Conservation (phyloP, 2,888 invertebrate genomes). For the Lycocerus yunnanus region DNA sequence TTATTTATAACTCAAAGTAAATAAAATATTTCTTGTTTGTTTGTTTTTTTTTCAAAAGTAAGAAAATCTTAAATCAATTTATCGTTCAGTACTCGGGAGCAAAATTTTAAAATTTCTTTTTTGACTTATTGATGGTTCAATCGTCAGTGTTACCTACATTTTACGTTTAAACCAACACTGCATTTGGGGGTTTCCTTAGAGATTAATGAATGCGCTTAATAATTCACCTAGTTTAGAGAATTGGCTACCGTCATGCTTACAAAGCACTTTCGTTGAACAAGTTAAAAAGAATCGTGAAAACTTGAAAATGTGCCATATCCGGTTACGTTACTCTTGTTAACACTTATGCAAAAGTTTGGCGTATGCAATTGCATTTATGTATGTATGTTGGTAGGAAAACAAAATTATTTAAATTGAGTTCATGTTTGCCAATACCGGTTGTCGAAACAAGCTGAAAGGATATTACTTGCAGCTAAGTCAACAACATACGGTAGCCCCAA, state of each 20-base stretch:
- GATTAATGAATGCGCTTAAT: not conserved
- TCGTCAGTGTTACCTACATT: not conserved
- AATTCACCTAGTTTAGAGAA: not conserved
- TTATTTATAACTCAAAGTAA: not conserved
- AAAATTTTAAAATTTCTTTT: not conserved
- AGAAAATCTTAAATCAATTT: not conserved
- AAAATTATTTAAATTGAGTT: not conserved
- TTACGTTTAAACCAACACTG: not conserved
- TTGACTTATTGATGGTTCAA: not conserved
- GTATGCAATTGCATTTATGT: not conserved
- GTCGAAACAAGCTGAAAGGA: not conserved
- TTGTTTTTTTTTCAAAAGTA: not conserved
- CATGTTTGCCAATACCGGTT: not conserved
- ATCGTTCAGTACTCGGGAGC: not conserved
- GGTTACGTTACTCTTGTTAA: not conserved
- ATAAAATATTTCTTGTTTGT: not conserved
- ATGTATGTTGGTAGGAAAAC: not conserved
- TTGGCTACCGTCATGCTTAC: not conserved
- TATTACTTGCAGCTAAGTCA: not conserved
- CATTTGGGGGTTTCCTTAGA: not conserved
- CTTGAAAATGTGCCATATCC: not conserved
- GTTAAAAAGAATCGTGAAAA: not conserved
- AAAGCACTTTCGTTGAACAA: not conserved
- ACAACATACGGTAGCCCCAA: not conserved
- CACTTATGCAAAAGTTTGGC: not conserved